Evolutionary conservation across 2,888 invertebrate genomes (phyloP), one percentile per base, ranked within the genome.

Genomic region (Helicoverpa assulta): DNA sequence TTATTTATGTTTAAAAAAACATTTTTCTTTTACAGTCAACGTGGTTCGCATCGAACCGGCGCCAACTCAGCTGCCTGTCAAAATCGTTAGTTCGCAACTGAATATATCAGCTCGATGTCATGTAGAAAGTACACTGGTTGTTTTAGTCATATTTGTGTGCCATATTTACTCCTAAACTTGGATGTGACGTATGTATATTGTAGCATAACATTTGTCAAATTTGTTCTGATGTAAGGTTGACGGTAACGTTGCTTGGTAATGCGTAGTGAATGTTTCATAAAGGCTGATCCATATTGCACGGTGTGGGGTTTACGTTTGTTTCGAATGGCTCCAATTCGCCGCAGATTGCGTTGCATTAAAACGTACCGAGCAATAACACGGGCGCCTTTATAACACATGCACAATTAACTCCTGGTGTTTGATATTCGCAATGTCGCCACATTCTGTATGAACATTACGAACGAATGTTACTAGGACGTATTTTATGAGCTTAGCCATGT

Each of bases 41-140:
- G 93, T 95, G 33, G 90, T 95, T 10, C 92, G 94, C n/a, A 86
- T 91, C 66, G 94, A 95, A 80, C 94, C 94, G 1, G 85, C 91
- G 50, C 95, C 95, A 7, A 94, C 96, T 37, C 95, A 95, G 80
- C 86, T 95, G 60, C 95, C 95, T 0, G 93, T 94, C 72, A 94
- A 94, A 91, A 94, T 95, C 60, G 87, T 94, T 80, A 93, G 93
- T 71, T 83, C 89, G 52, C 90, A 94, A 82, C 79, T 88, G 50
- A 94, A 90, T 84, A 77, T 82, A 53, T 88, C 92, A 55, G 64
- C 75, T 65, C 86, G 84, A 73, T 84, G 80, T 82, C 66, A 81
- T 67, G 71, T 89, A 78, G 78, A 80, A 57, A 76, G 75, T 84
- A 75, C 86, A 70, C 71, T 89, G 65, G 74, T 88, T 54, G 61